A percentile compares a stretch with the other conserved stretches of the same genome.
phyloP scores from a whole-genome alignment of 2,888 invertebrate genomes.

The Ormyrus nitidulus region DNA sequence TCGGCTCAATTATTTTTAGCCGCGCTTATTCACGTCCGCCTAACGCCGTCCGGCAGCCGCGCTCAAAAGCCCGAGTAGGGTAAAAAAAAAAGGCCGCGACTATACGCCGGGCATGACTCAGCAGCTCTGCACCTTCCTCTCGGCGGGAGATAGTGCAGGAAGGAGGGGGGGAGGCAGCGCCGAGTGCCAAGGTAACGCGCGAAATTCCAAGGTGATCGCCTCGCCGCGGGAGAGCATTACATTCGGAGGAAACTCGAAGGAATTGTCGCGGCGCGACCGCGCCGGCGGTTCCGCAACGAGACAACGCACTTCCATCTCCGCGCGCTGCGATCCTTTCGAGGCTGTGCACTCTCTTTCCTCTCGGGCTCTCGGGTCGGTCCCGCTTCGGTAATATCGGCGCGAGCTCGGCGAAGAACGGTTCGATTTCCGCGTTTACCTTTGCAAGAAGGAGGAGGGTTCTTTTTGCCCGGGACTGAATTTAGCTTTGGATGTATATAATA shows the following conservation, averaged over 20 bases:
- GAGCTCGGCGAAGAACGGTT: background rate
- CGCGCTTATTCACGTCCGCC: too few species aligned
- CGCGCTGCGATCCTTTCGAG: background rate
- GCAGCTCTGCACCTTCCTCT: too few species aligned
- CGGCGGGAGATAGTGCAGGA: background rate
- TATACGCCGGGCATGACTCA: too few species aligned
- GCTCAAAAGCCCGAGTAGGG: too few species aligned
- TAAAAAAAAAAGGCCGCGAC: too few species aligned
- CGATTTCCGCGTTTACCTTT: background rate
- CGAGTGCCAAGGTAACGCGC: constrained; percentile 47
- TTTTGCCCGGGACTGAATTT: too few species aligned
- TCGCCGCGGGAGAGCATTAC: background rate
- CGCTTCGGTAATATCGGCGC: constrained; percentile 4
- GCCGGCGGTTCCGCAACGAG: constrained; percentile 34
- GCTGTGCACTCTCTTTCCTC: background rate
- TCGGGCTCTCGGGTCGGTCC: background rate
- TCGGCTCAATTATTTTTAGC: too few species aligned
- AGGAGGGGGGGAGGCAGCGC: background rate
- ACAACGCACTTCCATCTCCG: background rate
- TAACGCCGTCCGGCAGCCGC: too few species aligned
- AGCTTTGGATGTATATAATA: too few species aligned
- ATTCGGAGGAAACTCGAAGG: constrained; percentile 27
- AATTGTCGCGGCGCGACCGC: constrained; percentile 26
- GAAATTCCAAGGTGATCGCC: constrained; percentile 50
- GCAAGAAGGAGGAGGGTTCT: too few species aligned